Evolutionary conservation across 53 echinoderm and acorn worm genomes (phyloP), one percentile per base, ranked within the genome.

Genomic region (Mesocentrotus franciscanus): DNA sequence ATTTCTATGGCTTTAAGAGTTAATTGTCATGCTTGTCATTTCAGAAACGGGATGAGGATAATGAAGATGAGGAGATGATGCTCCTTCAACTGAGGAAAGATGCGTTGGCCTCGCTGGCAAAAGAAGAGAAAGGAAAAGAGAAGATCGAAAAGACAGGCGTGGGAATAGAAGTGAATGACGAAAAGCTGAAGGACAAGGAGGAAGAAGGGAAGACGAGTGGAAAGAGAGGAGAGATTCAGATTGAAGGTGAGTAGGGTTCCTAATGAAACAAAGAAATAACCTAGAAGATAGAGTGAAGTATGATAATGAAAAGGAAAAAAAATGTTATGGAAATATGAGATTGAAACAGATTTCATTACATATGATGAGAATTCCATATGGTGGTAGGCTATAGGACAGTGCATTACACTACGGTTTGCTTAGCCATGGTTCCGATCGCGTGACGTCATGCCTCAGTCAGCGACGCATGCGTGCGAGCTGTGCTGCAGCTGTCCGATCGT

Each of bases 21-120:
- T 1, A 39, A 39, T 39, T 39, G 39, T 39, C 39, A 39, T 0
- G 27, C 30, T 72, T 27, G 30, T 85, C 58, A n/a, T 87, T 87
- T 58, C 14, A 87, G 78, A 93, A 95, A 71, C 95, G 68, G 33
- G 74, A 71, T 87, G 96, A 95, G 9, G 96, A 97, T 35, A 96
- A 96, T 66, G 99, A 97, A 68, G 97, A 97, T 85, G 99, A 99
- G 42, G 99, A 99, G 24, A 96, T 97, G 90, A 93, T 96, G 83
- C 90, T 97, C 15, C 93, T 99, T 56, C 95, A 99, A 90, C 95
- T 99, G 72, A 90, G 99, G 64, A 97, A 96, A 78, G 66, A 94
- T 22, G 99, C 99, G 16, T 76, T 99, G 92, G 97, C 97, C 29
- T 99, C 98, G 49, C 96, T 95, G 22, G 97, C 96, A 57, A 95